Evolutionary conservation across 2,888 invertebrate genomes (phyloP).

Genomic region (Macrosoma leucophasiata): DNA sequence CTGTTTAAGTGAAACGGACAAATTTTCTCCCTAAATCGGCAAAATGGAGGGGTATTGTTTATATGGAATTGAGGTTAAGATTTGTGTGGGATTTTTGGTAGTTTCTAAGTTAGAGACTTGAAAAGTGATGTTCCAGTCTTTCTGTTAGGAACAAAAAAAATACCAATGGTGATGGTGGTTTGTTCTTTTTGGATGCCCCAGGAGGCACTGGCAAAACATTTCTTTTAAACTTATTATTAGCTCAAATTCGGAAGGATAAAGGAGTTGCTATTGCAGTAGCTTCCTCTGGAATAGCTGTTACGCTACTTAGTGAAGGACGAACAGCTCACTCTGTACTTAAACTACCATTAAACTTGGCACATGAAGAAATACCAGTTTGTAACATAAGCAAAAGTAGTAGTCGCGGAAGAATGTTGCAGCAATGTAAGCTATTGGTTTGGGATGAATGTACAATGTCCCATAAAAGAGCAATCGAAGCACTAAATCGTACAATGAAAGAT

Average conservation of each 20-base stretch:
- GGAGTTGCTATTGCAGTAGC: constrained; percentile 19
- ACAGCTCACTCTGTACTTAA: constrained; percentile 25
- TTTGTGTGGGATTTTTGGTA: too few relatives aligned
- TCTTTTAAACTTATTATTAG: constrained; percentile 21
- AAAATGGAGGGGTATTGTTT: too few relatives aligned
- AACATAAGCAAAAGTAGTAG: constrained; percentile 26
- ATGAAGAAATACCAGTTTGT: constrained; percentile 19
- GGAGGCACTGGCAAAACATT: constrained; percentile 17
- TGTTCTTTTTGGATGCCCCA: constrained; percentile 4
- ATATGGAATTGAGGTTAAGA: too few relatives aligned
- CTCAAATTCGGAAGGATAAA: constrained; percentile 16
- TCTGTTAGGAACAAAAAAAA: too few relatives aligned
- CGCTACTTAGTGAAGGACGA: constrained; percentile 16
- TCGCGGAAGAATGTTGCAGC: constrained; percentile 23
- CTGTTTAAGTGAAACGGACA: too few relatives aligned
- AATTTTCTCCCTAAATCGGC: too few relatives aligned
- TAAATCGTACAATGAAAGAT: constrained; percentile 26
- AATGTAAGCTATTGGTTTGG: constrained; percentile 21
- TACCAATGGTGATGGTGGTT: constrained; percentile 8
- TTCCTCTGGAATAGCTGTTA: too few relatives aligned
- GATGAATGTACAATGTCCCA: constrained; percentile 26
- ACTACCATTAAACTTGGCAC: constrained; percentile 16
- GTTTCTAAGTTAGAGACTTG: too few relatives aligned
- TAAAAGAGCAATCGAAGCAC: constrained; percentile 26
- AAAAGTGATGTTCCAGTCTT: too few relatives aligned